Evolutionary conservation across 1,140 invertebrate species (phyloP).

Genomic region (Drosophila kikkawai): DNA sequence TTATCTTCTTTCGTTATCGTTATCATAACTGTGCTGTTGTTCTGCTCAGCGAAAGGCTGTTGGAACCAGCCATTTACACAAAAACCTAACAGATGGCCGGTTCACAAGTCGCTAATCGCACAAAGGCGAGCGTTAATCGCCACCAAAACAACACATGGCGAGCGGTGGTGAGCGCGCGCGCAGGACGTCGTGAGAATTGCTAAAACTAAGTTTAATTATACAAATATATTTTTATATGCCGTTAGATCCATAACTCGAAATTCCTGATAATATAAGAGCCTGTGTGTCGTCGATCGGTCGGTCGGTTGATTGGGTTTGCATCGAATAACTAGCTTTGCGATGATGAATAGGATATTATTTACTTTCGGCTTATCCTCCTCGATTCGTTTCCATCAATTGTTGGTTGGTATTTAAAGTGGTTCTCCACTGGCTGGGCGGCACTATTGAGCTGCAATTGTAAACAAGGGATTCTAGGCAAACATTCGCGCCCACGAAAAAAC

Average conservation of each 20-base stretch:
- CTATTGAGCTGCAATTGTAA: conserved; percentile 68
- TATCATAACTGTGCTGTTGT: conserved; percentile 9
- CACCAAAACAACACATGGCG: neutral
- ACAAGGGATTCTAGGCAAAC: neutral
- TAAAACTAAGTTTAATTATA: conserved; percentile 83
- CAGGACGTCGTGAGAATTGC: conserved; percentile 76
- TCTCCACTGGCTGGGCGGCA: conserved; percentile 58
- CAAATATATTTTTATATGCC: conserved; percentile 69
- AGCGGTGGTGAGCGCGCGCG: conserved; percentile 37
- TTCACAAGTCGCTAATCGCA: conserved; percentile 28
- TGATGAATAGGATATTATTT: conserved; percentile 74
- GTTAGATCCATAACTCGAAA: conserved; percentile 75
- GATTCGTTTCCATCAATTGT: conserved; percentile 35
- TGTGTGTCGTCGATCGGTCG: conserved; percentile 72
- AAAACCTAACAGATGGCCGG: conserved; percentile 56
- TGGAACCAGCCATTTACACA: conserved; percentile 55
- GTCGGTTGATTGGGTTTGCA: conserved; percentile 55
- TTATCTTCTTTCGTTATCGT: conserved; percentile 28
- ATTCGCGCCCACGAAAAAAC: neutral
- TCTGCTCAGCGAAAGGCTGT: conserved; percentile 44
- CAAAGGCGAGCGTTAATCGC: conserved; percentile 38
- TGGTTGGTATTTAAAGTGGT: conserved; percentile 57
- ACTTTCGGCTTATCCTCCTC: conserved; percentile 39
- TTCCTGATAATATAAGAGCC: conserved; percentile 76
- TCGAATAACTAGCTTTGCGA: conserved; percentile 57